A percentile compares a stretch with the other conserved stretches of the same genome.
Conservation (phyloP, 2,797 vertebrate genomes). For the Ibycter americanus region DNA sequence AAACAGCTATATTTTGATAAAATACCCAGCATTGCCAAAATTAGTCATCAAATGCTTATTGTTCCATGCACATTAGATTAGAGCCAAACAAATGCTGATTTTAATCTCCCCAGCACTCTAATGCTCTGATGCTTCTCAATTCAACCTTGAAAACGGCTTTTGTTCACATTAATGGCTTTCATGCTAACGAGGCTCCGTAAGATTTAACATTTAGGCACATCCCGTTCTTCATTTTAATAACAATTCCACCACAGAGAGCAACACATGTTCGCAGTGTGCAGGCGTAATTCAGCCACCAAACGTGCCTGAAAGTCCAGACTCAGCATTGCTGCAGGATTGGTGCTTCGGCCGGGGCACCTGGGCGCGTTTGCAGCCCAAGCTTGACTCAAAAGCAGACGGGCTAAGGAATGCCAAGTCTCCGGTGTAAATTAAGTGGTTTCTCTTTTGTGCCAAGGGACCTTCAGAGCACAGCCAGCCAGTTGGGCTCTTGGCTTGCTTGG, state of each 20-base stretch:
- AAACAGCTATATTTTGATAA: neutral
- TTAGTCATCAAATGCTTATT: constrained; percentile 15
- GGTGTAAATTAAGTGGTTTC: rapidly evolving
- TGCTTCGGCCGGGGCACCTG: neutral
- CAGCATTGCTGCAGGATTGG: rapidly evolving
- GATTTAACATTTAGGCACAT: neutral
- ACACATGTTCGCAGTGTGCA: neutral
- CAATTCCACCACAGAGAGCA: neutral
- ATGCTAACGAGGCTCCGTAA: neutral
- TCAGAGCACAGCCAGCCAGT: neutral
- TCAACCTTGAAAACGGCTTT: constrained; percentile 31
- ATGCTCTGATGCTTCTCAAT: constrained; percentile 4
- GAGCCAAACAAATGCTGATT: neutral
- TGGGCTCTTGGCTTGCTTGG: neutral
- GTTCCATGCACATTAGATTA: neutral
- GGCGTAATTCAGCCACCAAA: neutral
- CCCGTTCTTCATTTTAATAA: neutral
- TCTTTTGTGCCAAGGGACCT: neutral
- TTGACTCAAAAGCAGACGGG: neutral
- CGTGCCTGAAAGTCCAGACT: rapidly evolving
- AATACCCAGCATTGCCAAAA: neutral
- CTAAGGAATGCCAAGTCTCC: neutral
- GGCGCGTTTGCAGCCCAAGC: neutral
- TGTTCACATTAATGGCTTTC: neutral
- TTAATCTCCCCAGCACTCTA: neutral